Conservation (phyloP, 2,113 vertebrate genomes). For the Mungos mungo region DNA sequence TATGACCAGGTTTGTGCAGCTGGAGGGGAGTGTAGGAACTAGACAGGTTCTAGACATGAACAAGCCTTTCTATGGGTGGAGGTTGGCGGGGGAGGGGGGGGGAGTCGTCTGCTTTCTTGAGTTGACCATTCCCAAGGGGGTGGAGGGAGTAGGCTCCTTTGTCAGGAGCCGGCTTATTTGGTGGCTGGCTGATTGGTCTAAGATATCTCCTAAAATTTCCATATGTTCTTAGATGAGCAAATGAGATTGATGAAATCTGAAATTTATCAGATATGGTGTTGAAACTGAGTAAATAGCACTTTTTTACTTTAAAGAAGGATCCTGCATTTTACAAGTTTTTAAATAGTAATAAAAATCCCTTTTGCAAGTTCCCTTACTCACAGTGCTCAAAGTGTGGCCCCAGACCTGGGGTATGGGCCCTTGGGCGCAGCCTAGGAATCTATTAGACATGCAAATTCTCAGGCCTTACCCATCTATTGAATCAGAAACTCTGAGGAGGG, state of each 20-base stretch:
- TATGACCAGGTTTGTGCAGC: not conserved
- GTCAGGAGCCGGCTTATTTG: not conserved
- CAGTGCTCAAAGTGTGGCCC: not conserved
- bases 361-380: not conserved
- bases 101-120: not conserved
- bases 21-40: fast-evolving
- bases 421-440: not conserved
- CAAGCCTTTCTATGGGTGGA: not conserved
- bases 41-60: not conserved
- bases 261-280: not conserved
- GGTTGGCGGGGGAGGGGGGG: too few species aligned
- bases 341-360: not conserved
- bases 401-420: not conserved
- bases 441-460: not conserved
- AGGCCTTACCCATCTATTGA: not conserved
- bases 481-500: not conserved
- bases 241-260: not conserved
- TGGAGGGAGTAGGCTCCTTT: not conserved
- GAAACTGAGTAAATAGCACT: not conserved
- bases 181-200: not conserved
- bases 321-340: not conserved
- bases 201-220: not conserved
- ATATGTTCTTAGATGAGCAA: not conserved
- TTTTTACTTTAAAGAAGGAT: conserved; percentile 22
- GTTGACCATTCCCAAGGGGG: not conserved